Percentiles rank a stretch among this genome's conserved stretches.
Conservation (phyloP, 2,888 invertebrate species). For the Cistogaster globosa region DNA sequence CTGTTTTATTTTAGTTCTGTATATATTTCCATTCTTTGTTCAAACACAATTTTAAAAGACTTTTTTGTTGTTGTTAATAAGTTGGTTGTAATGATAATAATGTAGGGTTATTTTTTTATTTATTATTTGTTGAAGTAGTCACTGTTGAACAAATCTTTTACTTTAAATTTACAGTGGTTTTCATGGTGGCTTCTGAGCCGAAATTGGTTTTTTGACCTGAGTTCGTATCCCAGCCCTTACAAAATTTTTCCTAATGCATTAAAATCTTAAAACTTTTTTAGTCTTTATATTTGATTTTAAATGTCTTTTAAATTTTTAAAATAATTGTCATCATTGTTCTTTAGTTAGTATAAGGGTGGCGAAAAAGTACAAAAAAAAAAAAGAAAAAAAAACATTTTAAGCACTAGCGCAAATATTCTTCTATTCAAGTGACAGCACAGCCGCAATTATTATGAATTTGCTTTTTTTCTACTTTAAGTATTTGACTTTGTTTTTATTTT, state of each 20-base stretch:
- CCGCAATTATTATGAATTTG: conserved; percentile 51
- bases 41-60: conserved; percentile 29
- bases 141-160: too few species aligned
- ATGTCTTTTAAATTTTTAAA: neutral
- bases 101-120: neutral
- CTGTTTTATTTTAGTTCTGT: conserved; percentile 34
- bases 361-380: neutral
- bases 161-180: too few species aligned
- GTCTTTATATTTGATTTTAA: neutral
- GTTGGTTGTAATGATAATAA: neutral
- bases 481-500: conserved; percentile 33
- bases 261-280: too few species aligned
- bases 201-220: too few species aligned
- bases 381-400: neutral
- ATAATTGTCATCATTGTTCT: conserved; percentile 35
- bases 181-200: too few species aligned
- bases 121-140: neutral
- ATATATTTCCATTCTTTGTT: conserved; percentile 3
- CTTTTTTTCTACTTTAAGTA: neutral
- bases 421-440: conserved; percentile 56
- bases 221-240: too few species aligned
- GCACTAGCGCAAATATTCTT: conserved; percentile 50
- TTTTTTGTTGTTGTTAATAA: neutral
- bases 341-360: neutral
- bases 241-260: too few species aligned